These are phyloP conservation scores for Knipowitschia caucasica DNA, from an alignment of 2,797 vertebrate species.

Conservation along the genomic window DNA sequence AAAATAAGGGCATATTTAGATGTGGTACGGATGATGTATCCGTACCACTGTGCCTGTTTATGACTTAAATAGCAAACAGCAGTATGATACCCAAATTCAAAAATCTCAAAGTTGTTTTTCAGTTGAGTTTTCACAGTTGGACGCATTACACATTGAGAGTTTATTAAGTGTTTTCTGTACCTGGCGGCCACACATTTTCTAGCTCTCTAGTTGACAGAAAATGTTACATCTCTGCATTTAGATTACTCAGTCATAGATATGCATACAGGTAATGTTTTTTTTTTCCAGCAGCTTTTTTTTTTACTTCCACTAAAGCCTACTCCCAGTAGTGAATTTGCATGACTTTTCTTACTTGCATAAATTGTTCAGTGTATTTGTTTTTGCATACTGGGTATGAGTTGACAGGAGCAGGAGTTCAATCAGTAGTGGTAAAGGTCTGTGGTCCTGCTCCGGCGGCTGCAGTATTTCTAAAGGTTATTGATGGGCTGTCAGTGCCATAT, in stretches of 20 bases:
- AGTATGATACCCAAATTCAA: not conserved
- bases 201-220: not conserved
- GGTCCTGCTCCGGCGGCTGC: constrained; percentile 25
- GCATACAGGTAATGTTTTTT: constrained; percentile 1
- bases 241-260: not conserved
- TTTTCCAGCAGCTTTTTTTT: not conserved
- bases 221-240: not conserved
- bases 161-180: constrained; percentile 2
- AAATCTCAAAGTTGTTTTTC: constrained; percentile 6
- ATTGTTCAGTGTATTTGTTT: not conserved
- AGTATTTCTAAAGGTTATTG: constrained; percentile 29
- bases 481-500: constrained; percentile 26
- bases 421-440: constrained; percentile 14
- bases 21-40: not conserved
- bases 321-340: not conserved
- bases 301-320: not conserved
- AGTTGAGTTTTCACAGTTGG: constrained; percentile 7
- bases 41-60: not conserved
- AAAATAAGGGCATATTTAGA: not conserved
- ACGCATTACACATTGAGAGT: not conserved
- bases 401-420: constrained; percentile 5
- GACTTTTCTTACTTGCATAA: not conserved
- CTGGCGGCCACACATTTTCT: not conserved
- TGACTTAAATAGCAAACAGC: not conserved
- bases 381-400: constrained; percentile 7